These are phyloP conservation scores for Rotaria socialis DNA, from an alignment of 2,888 invertebrate genomes.

Conservation along the genomic window DNA sequence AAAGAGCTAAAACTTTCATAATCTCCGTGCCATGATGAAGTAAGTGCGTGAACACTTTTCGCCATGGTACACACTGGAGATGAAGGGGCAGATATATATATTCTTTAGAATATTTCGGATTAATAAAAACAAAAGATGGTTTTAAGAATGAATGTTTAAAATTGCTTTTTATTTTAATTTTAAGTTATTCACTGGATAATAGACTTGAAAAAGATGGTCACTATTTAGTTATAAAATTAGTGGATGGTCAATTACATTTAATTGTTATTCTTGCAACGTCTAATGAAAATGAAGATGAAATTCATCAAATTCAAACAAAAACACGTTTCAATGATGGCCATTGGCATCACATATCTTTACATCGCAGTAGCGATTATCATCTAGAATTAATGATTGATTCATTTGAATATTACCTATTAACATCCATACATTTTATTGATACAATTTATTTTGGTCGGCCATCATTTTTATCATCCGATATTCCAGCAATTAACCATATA, in stretches of 20 bases:
- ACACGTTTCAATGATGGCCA: slow-evolving; percentile 1
- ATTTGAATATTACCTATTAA: background rate
- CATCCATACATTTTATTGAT: slow-evolving; percentile 10
- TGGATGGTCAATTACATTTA: slow-evolving; percentile 32
- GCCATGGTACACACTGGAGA: no score
- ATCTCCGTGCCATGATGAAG: no score
- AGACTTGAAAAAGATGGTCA: background rate
- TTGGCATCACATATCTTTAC: slow-evolving; percentile 29
- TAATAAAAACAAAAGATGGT: no score
- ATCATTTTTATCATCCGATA: background rate
- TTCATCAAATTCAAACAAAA: background rate
- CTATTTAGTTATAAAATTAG: slow-evolving; percentile 14
- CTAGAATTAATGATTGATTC: slow-evolving; percentile 30
- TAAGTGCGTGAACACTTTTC: no score
- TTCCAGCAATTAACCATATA: background rate
- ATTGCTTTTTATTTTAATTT: background rate
- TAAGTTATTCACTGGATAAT: background rate
- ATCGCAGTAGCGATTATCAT: background rate
- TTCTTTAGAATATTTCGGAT: no score
- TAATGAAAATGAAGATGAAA: slow-evolving; percentile 1
- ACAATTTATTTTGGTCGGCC: slow-evolving; percentile 19
- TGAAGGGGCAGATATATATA: no score
- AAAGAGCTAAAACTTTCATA: no score
- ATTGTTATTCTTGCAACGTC: background rate
- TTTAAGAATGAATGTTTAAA: no score